phyloP scores from a whole-genome alignment of 2,797 vertebrate genomes.

The Pseudochaenichthys georgianus region DNA sequence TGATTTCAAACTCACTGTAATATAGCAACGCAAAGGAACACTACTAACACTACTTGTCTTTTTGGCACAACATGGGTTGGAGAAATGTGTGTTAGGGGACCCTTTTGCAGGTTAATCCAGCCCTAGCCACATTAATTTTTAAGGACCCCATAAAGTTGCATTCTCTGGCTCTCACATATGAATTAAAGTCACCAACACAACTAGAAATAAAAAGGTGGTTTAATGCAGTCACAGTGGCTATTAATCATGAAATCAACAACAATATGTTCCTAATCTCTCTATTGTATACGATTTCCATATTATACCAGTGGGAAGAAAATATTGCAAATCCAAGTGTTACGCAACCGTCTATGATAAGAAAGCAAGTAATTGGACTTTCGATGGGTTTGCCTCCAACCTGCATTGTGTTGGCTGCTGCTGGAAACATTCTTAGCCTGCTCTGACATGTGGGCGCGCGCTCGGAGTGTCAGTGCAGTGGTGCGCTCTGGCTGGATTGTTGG shows the following conservation, averaged over 20 bases:
- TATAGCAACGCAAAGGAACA: not conserved
- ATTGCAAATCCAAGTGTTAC: not conserved
- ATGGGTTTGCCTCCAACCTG: not conserved
- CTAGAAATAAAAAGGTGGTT: not conserved
- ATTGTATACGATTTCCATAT: not conserved
- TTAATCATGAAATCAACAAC: not conserved
- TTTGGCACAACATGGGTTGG: not conserved
- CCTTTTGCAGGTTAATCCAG: not conserved
- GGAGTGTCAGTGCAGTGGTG: conserved; percentile 56
- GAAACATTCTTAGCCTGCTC: conserved; percentile 70
- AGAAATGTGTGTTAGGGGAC: not conserved
- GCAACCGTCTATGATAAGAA: not conserved
- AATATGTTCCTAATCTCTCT: not conserved
- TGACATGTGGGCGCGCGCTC: conserved; percentile 71
- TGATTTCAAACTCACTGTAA: not conserved
- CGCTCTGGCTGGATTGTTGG: conserved; percentile 47
- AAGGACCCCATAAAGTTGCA: not conserved
- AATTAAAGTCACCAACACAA: not conserved
- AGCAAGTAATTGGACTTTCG: not conserved
- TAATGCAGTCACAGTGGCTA: not conserved
- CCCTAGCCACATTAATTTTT: not conserved
- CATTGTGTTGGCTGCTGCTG: not conserved
- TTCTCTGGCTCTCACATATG: not conserved
- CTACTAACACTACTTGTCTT: not conserved
- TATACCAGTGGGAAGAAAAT: not conserved